These are phyloP conservation scores for Helarctos malayanus DNA, from an alignment of 2,797 vertebrate species.

Conservation along the genomic window DNA sequence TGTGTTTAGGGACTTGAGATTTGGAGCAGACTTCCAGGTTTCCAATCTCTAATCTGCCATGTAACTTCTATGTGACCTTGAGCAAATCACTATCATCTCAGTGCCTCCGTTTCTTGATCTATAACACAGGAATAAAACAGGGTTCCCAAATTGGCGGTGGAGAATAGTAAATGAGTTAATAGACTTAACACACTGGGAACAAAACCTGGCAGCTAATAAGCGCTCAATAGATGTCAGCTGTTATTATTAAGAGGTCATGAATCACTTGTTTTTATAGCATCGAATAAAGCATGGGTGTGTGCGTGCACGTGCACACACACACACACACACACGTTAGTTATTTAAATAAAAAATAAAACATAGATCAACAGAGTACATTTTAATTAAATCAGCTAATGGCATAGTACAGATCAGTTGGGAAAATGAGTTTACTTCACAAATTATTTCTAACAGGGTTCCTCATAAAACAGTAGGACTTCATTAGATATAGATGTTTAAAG, in stretches of 20 bases:
- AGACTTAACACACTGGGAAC: not conserved
- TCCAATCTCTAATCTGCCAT: not conserved
- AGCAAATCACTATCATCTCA: not conserved
- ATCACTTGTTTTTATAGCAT: conserved; percentile 61
- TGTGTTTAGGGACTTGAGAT: not conserved
- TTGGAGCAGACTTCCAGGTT: not conserved
- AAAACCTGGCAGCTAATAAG: conserved; percentile 18
- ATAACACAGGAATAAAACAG: conserved; percentile 17
- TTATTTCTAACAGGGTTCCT: conserved; percentile 68
- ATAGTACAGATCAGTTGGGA: not conserved
- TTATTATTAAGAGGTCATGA: conserved; percentile 15
- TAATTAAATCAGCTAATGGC: conserved; percentile 69
- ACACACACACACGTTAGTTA: not conserved
- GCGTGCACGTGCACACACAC: no score
- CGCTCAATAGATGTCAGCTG: conserved; percentile 24
- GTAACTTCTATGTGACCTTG: not conserved
- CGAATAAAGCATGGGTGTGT: not conserved
- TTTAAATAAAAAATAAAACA: conserved; percentile 66
- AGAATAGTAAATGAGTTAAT: not conserved
- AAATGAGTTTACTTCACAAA: conserved; percentile 71
- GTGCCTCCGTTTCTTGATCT: not conserved
- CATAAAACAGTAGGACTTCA: conserved; percentile 75
- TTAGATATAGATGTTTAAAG: conserved; percentile 58
- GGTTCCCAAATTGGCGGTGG: not conserved
- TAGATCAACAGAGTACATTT: conserved; percentile 68